Evolutionary conservation across 2,797 vertebrate species (phyloP), one percentile per base, ranked within the genome.

Genomic region (Choloepus didactylus): DNA sequence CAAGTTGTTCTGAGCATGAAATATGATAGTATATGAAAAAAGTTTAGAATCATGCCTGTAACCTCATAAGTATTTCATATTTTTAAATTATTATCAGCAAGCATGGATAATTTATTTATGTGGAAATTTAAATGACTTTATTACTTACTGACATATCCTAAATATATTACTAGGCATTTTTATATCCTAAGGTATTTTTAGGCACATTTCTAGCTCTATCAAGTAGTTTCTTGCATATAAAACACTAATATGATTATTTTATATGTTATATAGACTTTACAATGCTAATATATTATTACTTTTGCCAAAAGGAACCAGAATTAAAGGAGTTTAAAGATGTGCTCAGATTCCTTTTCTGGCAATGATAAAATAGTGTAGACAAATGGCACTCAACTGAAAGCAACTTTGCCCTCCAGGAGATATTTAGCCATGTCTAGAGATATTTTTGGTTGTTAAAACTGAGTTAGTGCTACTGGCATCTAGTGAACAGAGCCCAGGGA

Each of bases 151-250:
- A 35, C 16, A 31, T 62, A 69, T 31, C 9, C 31, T 60, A 46
- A 93, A 35, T 59, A 56, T 83, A 76, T 66, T 86, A 46, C 49
- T 44, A 77, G 41, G 1, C 60, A 29, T 85, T 95, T 94, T 89
- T 16, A 77, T 82, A 35, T 86, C 2, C 6, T 60, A 21, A 60
- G 5, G 41, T 73, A 87, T 35, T 83, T 76, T 86, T 51, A 60
- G 10, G 23, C 21, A 64, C 8, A 9, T 46, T 64, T 41, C 18
- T 88, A 88, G 9, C 7, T 80, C 25, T 76, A 19, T 15, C 84
- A 82, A 56, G 69, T 29, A 66, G 3, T 73, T 73, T 56, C 29
- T 87, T 69, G 23, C 23, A 29, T 70, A 93, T 0, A 64, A 80
- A 87, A 75, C 49, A 27, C 12, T 51, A 79, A 69, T 2, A 25